Evolutionary conservation across 1,140 invertebrate genomes (phyloP).

Genomic region (Pogonus chalceus): DNA sequence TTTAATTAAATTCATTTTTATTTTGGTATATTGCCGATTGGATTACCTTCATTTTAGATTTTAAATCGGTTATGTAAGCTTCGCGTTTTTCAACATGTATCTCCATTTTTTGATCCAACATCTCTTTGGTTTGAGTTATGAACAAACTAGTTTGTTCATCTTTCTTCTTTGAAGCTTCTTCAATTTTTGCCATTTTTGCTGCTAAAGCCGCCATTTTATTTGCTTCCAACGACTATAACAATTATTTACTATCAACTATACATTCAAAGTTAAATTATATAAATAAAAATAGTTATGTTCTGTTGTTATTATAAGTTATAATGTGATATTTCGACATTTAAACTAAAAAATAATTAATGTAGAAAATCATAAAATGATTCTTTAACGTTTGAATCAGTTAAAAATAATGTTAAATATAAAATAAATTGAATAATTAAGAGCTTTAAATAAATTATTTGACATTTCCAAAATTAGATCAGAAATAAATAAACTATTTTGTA

Average conservation of each 20-base stretch:
- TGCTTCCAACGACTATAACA: constrained; percentile 66
- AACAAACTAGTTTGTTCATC: constrained; percentile 77
- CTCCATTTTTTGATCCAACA: constrained; percentile 83
- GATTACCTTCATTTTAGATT: constrained; percentile 74
- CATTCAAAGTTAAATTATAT: constrained; percentile 2
- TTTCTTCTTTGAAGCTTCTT: constrained; percentile 80
- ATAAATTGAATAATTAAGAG: too few relatives aligned
- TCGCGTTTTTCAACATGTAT: constrained; percentile 77
- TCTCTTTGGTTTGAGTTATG: constrained; percentile 72
- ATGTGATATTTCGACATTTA: background rate
- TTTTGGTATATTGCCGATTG: background rate
- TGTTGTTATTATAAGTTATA: background rate
- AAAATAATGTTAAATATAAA: too few relatives aligned
- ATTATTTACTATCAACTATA: too few relatives aligned
- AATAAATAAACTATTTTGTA: too few relatives aligned
- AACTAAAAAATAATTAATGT: background rate
- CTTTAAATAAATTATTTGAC: too few relatives aligned
- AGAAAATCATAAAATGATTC: too few relatives aligned
- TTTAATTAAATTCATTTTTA: background rate
- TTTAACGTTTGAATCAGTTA: too few relatives aligned
- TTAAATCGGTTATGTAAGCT: constrained; percentile 75
- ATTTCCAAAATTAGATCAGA: too few relatives aligned
- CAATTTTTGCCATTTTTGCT: constrained; percentile 73
- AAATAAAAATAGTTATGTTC: too few relatives aligned
- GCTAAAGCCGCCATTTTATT: constrained; percentile 72